Base-by-base conservation (phyloP, 2,113 vertebrate genomes). In the Prochilodus magdalenae region DNA sequence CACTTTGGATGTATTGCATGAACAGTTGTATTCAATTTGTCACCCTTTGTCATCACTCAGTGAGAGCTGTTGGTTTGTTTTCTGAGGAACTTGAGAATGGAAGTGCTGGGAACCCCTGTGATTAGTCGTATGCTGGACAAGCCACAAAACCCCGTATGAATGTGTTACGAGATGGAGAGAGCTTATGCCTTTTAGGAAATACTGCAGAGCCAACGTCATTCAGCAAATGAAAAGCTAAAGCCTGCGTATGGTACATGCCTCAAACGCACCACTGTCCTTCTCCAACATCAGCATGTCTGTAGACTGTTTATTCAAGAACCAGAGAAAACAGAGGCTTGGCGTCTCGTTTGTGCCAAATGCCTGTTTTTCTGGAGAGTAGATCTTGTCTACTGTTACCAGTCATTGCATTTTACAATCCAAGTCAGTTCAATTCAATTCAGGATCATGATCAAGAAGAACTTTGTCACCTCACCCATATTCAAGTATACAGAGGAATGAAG, bases 41-140 rank as follows among this genome's bases (percentile, higher is more conserved):
- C 80, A 82, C 47, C 71, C 27, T 47, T 55, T 81, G 59, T 74
- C 66, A 26, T 71, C 77, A 57, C 77, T 71, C 33, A 36, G 67
- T 22, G 70, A 71, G 55, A 76, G 67, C 59, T 63, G 70, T 74
- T 26, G 75, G 63, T 85, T 82, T 69, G 29, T 59, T 69, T 85
- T 80, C 24, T 72, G 13, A 79, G 62, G 73, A 82, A 75, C 51
- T 2, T 22, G 27, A 53, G 60, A 24, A 40, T 14, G 44, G 66
- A 63, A 80, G 72, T 66, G 70, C 71, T 65, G 71, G 47, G 71
- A 81, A 81, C 71, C 14, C 20, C 24, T 24, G 18, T 74, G 79
- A 81, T 74, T 66, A 29, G 79, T 6, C 36, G 44, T 70, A n/a
- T 66, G 22, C 33, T 74, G 47, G 60, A 66, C 70, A 66, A 22